Conservation (phyloP, 2,797 vertebrate genomes). For the Tenualosa ilisha region DNA sequence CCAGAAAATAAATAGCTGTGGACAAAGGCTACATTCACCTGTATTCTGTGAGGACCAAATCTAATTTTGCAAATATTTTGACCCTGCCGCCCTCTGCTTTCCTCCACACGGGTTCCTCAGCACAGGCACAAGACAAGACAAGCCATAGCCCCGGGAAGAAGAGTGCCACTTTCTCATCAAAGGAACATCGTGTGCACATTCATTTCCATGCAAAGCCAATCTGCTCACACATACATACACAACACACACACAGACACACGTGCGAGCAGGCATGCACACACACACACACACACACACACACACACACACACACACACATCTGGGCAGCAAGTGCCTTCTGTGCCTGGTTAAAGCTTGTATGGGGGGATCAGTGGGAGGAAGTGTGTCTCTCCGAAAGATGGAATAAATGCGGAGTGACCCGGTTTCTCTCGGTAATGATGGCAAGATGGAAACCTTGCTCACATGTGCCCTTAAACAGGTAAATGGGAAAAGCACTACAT, state of each 20-base stretch:
- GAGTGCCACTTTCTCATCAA: not conserved
- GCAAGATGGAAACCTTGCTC: slow-evolving; percentile 14
- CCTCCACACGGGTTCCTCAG: not conserved
- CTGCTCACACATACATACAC: slow-evolving; percentile 3
- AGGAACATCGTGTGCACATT: slow-evolving; percentile 2
- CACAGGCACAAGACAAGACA: not conserved
- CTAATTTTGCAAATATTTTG: slow-evolving; percentile 11
- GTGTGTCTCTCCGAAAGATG: not conserved
- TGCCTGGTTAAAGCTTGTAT: not conserved
- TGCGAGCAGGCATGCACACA: not conserved
- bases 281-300: slow-evolving; percentile 12
- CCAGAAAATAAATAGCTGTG: slow-evolving; percentile 8
- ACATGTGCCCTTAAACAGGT: slow-evolving; percentile 25
- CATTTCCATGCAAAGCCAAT: slow-evolving; percentile 19
- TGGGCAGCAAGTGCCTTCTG: slow-evolving; percentile 23
- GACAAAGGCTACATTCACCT: slow-evolving; percentile 20
- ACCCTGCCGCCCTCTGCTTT: not conserved
- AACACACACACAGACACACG: slow-evolving; percentile 13
- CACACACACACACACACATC: slow-evolving; percentile 18
- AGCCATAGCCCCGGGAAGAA: not conserved
- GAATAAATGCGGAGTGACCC: not conserved
- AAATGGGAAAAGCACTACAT: slow-evolving; percentile 28
- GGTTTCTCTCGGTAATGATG: not conserved
- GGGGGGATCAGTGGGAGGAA: not conserved
- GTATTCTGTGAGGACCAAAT: slow-evolving; percentile 6